These are phyloP conservation scores for Pocillopora meandrina DNA, from an alignment of 92 coral and sea anemone species.

Conservation along the genomic window DNA sequence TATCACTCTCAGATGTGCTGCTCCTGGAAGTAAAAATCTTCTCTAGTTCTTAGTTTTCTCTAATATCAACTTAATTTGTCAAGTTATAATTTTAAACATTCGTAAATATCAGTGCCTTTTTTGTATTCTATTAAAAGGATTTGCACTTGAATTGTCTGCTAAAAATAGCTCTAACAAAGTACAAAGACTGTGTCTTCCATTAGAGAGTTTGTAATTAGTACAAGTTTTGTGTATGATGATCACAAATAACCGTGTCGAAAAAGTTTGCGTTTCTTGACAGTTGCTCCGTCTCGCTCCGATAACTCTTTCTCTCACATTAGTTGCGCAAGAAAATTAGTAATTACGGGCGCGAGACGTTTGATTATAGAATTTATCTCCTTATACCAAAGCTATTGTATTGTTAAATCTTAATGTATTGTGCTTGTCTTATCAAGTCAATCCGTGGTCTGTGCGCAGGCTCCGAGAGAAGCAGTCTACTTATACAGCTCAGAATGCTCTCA, in stretches of 20 bases:
- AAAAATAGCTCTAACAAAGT: slow-evolving; percentile 2
- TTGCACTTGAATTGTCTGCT: slow-evolving; percentile 3
- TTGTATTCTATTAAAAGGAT: slow-evolving; percentile 22
- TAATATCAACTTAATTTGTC: not conserved
- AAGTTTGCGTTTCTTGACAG: not conserved
- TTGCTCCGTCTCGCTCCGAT: not conserved
- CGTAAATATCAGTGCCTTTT: not conserved
- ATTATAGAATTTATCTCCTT: not conserved
- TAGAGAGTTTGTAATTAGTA: not conserved
- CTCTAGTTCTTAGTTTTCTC: not conserved
- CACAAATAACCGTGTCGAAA: not conserved
- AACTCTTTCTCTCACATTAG: not conserved
- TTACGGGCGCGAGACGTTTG: not conserved
- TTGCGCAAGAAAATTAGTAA: not conserved
- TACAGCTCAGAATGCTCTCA: not conserved
- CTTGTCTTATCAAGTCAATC: not conserved
- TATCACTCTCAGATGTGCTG: not conserved
- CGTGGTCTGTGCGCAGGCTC: not conserved
- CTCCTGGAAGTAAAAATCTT: too few relatives aligned
- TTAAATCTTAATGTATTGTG: slow-evolving; percentile 10
- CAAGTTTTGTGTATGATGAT: not conserved
- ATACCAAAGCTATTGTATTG: not conserved
- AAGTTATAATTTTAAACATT: slow-evolving; percentile 5
- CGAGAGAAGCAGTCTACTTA: not conserved
- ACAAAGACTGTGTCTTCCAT: not conserved